These are phyloP conservation scores for Sternarchorhynchus goeldii DNA, from an alignment of 2,797 vertebrate species.

Conservation along the genomic window DNA sequence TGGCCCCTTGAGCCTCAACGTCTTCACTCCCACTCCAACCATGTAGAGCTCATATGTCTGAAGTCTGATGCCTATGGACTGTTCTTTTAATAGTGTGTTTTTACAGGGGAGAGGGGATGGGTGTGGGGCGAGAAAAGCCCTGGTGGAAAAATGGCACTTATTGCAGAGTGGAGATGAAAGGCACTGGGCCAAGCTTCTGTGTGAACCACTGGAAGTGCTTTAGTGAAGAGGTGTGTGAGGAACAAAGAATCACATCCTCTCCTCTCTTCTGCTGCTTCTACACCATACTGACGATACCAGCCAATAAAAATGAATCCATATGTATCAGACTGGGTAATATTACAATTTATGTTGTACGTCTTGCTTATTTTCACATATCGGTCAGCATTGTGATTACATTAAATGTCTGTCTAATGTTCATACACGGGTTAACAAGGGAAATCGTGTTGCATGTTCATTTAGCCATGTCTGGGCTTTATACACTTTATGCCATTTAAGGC, in stretches of 20 bases:
- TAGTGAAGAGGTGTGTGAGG: neutral
- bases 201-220: neutral
- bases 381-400: neutral
- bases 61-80: conserved; percentile 39
- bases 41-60: conserved; percentile 45
- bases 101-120: conserved; percentile 1
- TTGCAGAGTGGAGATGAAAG: conserved; percentile 7
- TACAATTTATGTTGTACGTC: too few species aligned
- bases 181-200: neutral
- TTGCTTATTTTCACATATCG: too few species aligned
- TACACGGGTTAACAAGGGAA: too few species aligned
- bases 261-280: neutral
- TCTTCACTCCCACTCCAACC: conserved; percentile 40
- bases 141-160: conserved; percentile 22
- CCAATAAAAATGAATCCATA: neutral
- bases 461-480: neutral
- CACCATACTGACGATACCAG: neutral
- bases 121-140: neutral
- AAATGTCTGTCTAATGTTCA: neutral
- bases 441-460: neutral
- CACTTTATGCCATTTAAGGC: neutral
- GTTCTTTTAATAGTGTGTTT: conserved; percentile 49
- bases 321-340: neutral
- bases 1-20: conserved; percentile 33
- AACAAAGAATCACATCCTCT: neutral